Conservation (phyloP, 2,888 invertebrate species). For the Torymus tubicola region DNA sequence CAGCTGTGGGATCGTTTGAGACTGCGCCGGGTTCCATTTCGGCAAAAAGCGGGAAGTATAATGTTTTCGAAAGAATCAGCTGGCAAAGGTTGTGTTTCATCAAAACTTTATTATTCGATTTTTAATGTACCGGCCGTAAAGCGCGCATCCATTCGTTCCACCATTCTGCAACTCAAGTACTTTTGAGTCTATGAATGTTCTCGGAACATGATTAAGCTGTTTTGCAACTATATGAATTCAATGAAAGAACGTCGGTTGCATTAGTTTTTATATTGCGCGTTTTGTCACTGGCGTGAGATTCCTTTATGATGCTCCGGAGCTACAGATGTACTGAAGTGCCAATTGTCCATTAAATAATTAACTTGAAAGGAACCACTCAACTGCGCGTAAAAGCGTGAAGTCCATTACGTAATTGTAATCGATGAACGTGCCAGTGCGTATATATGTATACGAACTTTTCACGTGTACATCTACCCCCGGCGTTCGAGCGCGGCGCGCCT, state of each 20-base stretch:
- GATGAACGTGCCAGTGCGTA: background rate
- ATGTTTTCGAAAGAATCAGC: conserved; percentile 35
- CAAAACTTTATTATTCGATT: conserved; percentile 8
- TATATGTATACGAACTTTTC: too few relatives aligned
- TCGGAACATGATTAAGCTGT: too few relatives aligned
- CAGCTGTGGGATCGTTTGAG: conserved; percentile 1
- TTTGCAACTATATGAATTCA: too few relatives aligned
- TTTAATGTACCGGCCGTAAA: too few relatives aligned
- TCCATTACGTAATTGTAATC: conserved; percentile 35
- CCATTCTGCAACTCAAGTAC: too few relatives aligned
- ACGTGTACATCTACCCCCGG: too few relatives aligned
- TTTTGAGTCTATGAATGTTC: too few relatives aligned
- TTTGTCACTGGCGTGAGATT: too few relatives aligned
- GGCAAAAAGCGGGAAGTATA: conserved; percentile 4
- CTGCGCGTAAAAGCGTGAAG: background rate
- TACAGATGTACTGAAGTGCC: background rate
- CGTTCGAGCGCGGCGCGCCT: background rate
- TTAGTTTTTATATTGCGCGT: too few relatives aligned
- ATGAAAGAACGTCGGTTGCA: too few relatives aligned
- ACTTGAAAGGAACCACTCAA: background rate
- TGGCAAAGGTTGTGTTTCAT: conserved; percentile 18
- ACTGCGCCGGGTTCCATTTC: conserved; percentile 14
- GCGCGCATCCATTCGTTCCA: too few relatives aligned
- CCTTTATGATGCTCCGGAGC: too few relatives aligned
- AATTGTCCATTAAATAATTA: background rate